Evolutionary conservation across 2,113 vertebrate genomes (phyloP).

Genomic region (Typhlomys cinereus): DNA sequence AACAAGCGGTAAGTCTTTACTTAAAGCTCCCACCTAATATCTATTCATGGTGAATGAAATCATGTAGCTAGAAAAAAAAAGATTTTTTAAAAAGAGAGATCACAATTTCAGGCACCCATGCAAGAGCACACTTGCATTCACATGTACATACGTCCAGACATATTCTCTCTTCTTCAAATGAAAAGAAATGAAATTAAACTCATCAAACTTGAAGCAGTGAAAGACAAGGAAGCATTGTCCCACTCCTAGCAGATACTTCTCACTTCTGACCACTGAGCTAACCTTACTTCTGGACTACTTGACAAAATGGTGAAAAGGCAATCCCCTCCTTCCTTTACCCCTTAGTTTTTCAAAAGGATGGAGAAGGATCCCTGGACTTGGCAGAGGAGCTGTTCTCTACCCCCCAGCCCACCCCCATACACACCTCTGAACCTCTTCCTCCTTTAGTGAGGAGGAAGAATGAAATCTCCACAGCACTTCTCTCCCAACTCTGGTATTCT

Average conservation of each 20-base stretch:
- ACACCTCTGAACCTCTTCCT: neutral
- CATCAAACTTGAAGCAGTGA: neutral
- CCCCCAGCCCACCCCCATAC: too few species aligned
- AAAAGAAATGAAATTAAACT: slow-evolving; percentile 61
- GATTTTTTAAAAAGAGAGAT: too few species aligned
- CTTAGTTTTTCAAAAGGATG: neutral
- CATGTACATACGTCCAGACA: neutral
- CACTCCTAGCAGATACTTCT: neutral
- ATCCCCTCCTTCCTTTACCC: neutral
- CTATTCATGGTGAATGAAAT: slow-evolving; percentile 26
- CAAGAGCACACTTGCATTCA: neutral
- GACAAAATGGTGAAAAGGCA: neutral
- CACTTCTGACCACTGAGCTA: neutral
- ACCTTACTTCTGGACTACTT: neutral
- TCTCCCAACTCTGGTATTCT: neutral
- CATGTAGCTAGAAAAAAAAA: neutral
- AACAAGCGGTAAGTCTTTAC: neutral
- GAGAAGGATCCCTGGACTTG: neutral
- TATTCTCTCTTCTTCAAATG: slow-evolving; percentile 8
- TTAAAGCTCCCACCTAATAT: slow-evolving; percentile 1
- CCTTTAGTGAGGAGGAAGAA: neutral
- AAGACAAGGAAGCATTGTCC: slow-evolving; percentile 20
- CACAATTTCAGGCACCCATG: too few species aligned
- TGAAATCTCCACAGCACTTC: neutral
- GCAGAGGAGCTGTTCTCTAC: neutral